phyloP scores from a whole-genome alignment of 2,797 vertebrate species.

The Percopsis omiscomaycus region DNA sequence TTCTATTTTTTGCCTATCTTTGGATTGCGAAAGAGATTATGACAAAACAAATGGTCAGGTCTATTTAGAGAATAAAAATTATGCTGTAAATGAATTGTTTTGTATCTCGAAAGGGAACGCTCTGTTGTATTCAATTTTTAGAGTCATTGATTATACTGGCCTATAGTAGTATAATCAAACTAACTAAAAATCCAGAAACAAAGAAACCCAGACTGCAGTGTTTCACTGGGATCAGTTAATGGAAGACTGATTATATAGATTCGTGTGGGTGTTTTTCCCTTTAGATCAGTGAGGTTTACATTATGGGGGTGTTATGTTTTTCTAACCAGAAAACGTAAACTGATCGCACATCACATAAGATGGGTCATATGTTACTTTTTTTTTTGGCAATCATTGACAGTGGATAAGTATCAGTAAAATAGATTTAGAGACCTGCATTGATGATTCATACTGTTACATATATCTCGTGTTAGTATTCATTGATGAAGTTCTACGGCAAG shows the following conservation, averaged over 20 bases:
- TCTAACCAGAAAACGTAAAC: constrained; percentile 31
- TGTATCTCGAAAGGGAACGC: constrained; percentile 14
- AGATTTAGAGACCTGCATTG: not conserved
- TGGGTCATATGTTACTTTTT: not conserved
- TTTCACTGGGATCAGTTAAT: constrained; percentile 15
- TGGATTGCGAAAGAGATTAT: constrained; percentile 32
- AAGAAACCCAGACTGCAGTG: constrained; percentile 5
- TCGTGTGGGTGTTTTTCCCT: constrained; percentile 32
- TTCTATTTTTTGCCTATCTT: constrained; percentile 40
- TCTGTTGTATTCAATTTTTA: not conserved
- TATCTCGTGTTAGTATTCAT: not conserved
- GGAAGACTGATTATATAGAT: constrained; percentile 6
- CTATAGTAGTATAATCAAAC: no score
- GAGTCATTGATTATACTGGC: not conserved
- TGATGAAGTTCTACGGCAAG: not conserved
- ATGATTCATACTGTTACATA: not conserved
- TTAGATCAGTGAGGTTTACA: constrained; percentile 23
- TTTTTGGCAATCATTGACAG: not conserved
- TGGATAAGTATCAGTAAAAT: not conserved
- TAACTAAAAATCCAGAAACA: no score
- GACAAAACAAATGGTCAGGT: constrained; percentile 49
- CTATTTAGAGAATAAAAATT: constrained; percentile 44
- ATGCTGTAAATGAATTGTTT: constrained; percentile 21
- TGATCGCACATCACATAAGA: constrained; percentile 10
- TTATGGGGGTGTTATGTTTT: constrained; percentile 27